Evolutionary conservation across 2,888 invertebrate species (phyloP).

Genomic region (Andricus quercusramuli): DNA sequence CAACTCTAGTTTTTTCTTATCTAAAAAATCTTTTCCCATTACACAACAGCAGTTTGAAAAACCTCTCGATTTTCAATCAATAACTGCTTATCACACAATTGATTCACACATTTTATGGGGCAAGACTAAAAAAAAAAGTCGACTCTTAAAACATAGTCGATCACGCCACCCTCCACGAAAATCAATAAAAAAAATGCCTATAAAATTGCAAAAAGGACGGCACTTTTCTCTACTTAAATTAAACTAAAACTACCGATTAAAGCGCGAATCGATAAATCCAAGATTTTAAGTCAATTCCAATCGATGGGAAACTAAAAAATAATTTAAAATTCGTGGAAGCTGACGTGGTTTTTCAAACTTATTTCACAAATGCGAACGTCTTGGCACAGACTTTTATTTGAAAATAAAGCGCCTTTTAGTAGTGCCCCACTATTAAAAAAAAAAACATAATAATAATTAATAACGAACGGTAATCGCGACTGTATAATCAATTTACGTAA

Average conservation of each 20-base stretch:
- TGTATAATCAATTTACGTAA: slow-evolving; percentile 19
- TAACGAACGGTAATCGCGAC: slow-evolving; percentile 4
- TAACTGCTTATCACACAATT: slow-evolving; percentile 8
- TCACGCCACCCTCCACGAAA: slow-evolving; percentile 27
- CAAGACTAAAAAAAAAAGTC: background rate
- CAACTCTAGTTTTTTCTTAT: background rate
- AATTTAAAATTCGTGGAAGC: slow-evolving; percentile 22
- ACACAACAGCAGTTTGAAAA: slow-evolving; percentile 10
- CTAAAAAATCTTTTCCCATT: background rate
- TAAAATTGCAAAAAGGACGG: slow-evolving; percentile 24
- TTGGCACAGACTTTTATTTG: slow-evolving; percentile 26
- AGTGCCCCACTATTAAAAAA: background rate
- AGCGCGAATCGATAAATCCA: background rate
- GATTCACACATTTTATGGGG: slow-evolving; percentile 3
- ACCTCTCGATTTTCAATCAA: slow-evolving; percentile 3
- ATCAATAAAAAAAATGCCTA: background rate
- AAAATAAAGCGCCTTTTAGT: slow-evolving; percentile 5
- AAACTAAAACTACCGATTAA: background rate
- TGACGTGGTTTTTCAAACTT: slow-evolving; percentile 25
- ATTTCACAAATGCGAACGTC: background rate
- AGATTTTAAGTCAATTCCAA: background rate
- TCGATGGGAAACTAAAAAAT: background rate
- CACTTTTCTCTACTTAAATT: slow-evolving; percentile 25
- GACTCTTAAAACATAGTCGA: background rate
- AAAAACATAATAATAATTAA: background rate